A percentile compares a stretch with the other conserved stretches of the same genome.
Conservation (phyloP, 53 echinoderm and acorn worm species). For the Patiria pectinifera region DNA sequence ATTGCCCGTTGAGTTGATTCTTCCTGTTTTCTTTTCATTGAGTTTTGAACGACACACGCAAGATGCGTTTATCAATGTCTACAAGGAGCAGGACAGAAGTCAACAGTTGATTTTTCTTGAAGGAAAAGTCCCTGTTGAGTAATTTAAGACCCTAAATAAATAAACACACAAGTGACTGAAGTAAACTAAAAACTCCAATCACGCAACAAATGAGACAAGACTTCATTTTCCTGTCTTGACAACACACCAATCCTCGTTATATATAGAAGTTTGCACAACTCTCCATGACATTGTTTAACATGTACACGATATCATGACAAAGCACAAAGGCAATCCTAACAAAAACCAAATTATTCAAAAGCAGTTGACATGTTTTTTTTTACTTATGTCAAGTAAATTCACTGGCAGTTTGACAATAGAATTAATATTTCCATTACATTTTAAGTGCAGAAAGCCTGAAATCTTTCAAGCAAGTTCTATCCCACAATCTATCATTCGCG, state of each 20-base stretch:
- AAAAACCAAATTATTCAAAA: not conserved
- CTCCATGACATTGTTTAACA: not conserved
- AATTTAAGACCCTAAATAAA: not conserved
- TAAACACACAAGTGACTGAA: not conserved
- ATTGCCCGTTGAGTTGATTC: slow-evolving; percentile 16
- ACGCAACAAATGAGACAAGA: not conserved
- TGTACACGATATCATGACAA: not conserved
- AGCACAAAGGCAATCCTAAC: not conserved
- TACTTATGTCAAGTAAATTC: too few species aligned
- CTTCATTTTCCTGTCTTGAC: not conserved
- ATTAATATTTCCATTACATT: too few species aligned
- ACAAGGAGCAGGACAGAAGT: not conserved
- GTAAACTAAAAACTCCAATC: not conserved
- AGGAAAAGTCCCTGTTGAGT: not conserved
- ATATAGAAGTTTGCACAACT: too few species aligned
- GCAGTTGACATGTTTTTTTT: not conserved
- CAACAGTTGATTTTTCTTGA: slow-evolving; percentile 18
- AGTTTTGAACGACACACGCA: not conserved
- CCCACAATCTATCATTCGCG: slow-evolving; percentile 1
- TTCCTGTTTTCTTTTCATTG: slow-evolving; percentile 50
- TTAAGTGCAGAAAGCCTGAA: not conserved
- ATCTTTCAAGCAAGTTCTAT: slow-evolving; percentile 6
- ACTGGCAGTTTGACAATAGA: too few species aligned
- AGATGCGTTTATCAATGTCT: slow-evolving; percentile 26
- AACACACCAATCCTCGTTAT: not conserved